These are phyloP conservation scores for Macropodus opercularis DNA, from an alignment of 2,797 vertebrate species.

Conservation along the genomic window DNA sequence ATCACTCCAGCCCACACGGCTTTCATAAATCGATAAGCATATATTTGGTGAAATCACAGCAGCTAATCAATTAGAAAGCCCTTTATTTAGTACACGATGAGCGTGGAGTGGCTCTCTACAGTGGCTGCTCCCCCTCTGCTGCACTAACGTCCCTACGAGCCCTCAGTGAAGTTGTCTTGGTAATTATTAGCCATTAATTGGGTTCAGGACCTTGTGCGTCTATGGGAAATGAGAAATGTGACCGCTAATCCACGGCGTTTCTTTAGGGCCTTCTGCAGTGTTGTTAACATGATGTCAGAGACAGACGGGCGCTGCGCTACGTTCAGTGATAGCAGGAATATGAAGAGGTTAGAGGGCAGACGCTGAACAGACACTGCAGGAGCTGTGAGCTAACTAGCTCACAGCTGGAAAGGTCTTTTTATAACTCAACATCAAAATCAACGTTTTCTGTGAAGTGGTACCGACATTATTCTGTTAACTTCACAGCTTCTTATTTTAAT, in stretches of 20 bases:
- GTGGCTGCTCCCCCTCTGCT: conserved; percentile 15
- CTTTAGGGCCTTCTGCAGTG: conserved; percentile 53
- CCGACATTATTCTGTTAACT: neutral
- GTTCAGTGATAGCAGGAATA: conserved; percentile 52
- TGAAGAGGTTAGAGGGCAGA: conserved; percentile 61
- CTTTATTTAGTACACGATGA: conserved; percentile 4
- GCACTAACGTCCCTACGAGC: conserved; percentile 75
- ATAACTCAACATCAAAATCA: too few species aligned
- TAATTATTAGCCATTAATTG: conserved; percentile 97
- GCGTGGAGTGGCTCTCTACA: conserved; percentile 30
- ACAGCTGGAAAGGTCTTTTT: conserved; percentile 16
- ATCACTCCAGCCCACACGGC: neutral
- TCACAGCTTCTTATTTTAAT: neutral
- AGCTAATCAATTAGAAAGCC: conserved; percentile 45
- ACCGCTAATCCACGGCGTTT: conserved; percentile 82
- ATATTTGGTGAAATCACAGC: conserved; percentile 14
- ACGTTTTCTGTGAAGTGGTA: too few species aligned
- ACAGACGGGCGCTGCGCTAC: conserved; percentile 45
- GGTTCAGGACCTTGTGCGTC: conserved; percentile 88
- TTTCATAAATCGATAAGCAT: conserved; percentile 7
- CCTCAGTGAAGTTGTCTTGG: conserved; percentile 72
- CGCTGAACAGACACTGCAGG: conserved; percentile 18
- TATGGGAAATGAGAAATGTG: conserved; percentile 85
- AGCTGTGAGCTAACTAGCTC: too few species aligned
- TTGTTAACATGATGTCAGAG: conserved; percentile 74